These are phyloP conservation scores for Bettongia penicillata DNA, from an alignment of 2,113 vertebrate genomes.

Conservation along the genomic window DNA sequence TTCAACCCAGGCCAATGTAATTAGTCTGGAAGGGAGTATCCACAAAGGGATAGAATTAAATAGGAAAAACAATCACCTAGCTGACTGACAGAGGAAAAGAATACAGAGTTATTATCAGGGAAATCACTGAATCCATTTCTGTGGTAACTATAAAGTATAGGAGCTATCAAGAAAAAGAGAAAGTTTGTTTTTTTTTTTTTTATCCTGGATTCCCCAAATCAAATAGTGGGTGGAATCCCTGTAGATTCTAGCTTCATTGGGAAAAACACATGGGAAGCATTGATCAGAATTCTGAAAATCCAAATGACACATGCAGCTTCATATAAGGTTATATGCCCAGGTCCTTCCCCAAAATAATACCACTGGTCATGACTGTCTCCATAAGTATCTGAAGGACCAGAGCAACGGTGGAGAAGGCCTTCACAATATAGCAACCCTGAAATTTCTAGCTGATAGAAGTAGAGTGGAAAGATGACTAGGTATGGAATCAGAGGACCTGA, in stretches of 20 bases:
- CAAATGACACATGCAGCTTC: not conserved
- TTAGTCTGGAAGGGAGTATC: not conserved
- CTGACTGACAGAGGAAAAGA: not conserved
- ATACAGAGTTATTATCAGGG: not conserved
- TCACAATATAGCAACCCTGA: not conserved
- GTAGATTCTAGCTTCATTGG: not conserved
- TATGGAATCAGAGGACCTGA: not conserved
- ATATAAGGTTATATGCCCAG: not conserved
- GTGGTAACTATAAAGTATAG: not conserved
- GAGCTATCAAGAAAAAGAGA: not conserved
- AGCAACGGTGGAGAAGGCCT: not conserved
- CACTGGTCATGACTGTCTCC: not conserved
- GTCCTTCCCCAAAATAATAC: not conserved
- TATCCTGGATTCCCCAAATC: not conserved
- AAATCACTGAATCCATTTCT: not conserved
- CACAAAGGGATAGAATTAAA: not conserved
- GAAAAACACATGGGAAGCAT: not conserved
- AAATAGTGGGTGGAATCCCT: not conserved
- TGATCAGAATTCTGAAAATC: not conserved
- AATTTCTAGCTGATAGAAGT: not conserved
- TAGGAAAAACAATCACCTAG: not conserved
- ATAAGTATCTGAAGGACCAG: not conserved
- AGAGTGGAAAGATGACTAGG: not conserved
- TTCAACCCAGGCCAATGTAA: not conserved
- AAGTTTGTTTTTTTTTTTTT: not conserved